These are phyloP conservation scores for Spodoptera exigua DNA, from an alignment of 2,888 invertebrate species.

Conservation along the genomic window DNA sequence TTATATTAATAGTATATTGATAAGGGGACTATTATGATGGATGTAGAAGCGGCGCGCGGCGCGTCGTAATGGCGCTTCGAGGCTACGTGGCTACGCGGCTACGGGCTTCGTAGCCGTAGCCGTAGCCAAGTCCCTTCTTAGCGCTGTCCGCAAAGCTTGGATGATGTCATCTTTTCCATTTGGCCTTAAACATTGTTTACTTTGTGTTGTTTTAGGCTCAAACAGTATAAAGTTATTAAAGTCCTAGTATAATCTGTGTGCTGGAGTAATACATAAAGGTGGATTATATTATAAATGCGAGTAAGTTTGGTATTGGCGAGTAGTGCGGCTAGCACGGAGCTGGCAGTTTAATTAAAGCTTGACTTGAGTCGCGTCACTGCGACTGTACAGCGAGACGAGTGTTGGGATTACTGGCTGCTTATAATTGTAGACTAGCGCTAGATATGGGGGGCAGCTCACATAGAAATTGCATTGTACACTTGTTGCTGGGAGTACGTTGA, in stretches of 20 bases:
- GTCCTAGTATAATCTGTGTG: background rate
- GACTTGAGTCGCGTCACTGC: background rate
- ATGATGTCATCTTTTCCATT: conserved; percentile 23
- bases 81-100: conserved; percentile 35
- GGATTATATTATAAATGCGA: background rate
- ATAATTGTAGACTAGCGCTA: too few relatives aligned
- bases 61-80: conserved; percentile 29
- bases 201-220: too few relatives aligned
- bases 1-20: conserved; percentile 47
- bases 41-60: conserved; percentile 6
- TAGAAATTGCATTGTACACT: too few relatives aligned
- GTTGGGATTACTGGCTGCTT: too few relatives aligned
- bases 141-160: background rate
- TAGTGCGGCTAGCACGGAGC: background rate
- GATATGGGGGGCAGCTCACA: too few relatives aligned
- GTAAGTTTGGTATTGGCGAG: conserved; percentile 3
- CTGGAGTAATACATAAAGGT: background rate
- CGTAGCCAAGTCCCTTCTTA: background rate
- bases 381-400: background rate
- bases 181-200: too few relatives aligned
- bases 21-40: conserved; percentile 27
- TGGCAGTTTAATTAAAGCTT: conserved; percentile 3
- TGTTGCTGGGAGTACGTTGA: too few relatives aligned
- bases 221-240: background rate
- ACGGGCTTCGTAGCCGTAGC: conserved; percentile 24